These are phyloP conservation scores for Lomographa bimaculata DNA, from an alignment of 2,888 invertebrate genomes.

Conservation along the genomic window DNA sequence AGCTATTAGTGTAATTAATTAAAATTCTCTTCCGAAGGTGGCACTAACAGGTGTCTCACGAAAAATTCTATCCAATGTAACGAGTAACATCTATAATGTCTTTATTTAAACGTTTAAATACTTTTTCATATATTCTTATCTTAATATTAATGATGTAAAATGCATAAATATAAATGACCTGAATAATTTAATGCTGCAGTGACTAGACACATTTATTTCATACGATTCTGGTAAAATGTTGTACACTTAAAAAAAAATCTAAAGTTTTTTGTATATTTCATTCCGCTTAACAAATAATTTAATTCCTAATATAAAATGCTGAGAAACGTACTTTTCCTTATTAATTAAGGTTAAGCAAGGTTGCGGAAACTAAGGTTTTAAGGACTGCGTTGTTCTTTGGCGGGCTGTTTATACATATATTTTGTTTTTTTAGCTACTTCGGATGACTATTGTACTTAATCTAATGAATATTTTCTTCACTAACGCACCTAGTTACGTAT, in stretches of 20 bases:
- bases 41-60: slow-evolving; percentile 16
- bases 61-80: slow-evolving; percentile 29
- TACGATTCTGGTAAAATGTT: slow-evolving; percentile 34
- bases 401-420: no score
- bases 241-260: slow-evolving; percentile 17
- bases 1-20: no score
- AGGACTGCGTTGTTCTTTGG: no score
- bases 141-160: slow-evolving; percentile 33
- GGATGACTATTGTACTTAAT: no score
- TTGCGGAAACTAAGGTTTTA: no score
- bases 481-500: no score
- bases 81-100: slow-evolving; percentile 30
- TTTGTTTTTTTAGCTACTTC: no score
- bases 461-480: no score
- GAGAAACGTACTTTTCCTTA: slow-evolving; percentile 33
- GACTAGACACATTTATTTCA: slow-evolving; percentile 62
- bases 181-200: slow-evolving; percentile 58
- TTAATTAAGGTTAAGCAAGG: no score
- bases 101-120: slow-evolving; percentile 43
- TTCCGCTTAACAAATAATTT: slow-evolving; percentile 44
- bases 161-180: slow-evolving; percentile 30
- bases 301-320: slow-evolving; percentile 41
- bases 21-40: no score
- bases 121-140: slow-evolving; percentile 36
- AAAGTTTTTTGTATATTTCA: slow-evolving; percentile 40